Conservation (phyloP, 2,888 invertebrate genomes). For the Nephrotoma appendiculata region DNA sequence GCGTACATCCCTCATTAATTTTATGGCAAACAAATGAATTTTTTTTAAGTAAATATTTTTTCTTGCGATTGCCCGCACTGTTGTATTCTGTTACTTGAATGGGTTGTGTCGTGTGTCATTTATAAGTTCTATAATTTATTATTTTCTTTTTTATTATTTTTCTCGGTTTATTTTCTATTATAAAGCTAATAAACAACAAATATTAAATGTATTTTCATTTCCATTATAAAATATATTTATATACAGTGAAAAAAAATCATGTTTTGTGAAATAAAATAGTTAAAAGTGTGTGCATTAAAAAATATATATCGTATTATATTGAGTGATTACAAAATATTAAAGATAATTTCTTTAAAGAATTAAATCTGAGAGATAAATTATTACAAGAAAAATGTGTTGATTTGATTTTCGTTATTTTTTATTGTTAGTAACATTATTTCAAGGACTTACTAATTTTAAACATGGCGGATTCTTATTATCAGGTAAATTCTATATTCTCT, state of each 20-base stretch:
- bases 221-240: not conserved
- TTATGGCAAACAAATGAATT: not conserved
- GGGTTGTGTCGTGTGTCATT: slow-evolving; percentile 4
- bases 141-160: not conserved
- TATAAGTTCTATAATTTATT: slow-evolving; percentile 1
- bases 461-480: slow-evolving; percentile 34
- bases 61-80: not conserved
- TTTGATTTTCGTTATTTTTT: not conserved
- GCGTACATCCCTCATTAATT: not conserved
- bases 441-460: slow-evolving; percentile 15
- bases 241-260: not conserved
- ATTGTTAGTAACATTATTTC: slow-evolving; percentile 3
- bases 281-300: not conserved
- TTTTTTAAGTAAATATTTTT: not conserved
- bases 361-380: not conserved
- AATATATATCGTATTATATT: not conserved
- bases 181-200: not conserved
- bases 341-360: not conserved
- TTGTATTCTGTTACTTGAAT: slow-evolving; percentile 3
- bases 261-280: not conserved
- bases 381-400: slow-evolving; percentile 4
- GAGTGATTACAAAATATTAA: not conserved
- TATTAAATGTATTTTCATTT: not conserved
- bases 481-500: slow-evolving; percentile 20
- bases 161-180: not conserved